Conservation (phyloP, 2,113 vertebrate species). For the Salvelinus alpinus region DNA sequence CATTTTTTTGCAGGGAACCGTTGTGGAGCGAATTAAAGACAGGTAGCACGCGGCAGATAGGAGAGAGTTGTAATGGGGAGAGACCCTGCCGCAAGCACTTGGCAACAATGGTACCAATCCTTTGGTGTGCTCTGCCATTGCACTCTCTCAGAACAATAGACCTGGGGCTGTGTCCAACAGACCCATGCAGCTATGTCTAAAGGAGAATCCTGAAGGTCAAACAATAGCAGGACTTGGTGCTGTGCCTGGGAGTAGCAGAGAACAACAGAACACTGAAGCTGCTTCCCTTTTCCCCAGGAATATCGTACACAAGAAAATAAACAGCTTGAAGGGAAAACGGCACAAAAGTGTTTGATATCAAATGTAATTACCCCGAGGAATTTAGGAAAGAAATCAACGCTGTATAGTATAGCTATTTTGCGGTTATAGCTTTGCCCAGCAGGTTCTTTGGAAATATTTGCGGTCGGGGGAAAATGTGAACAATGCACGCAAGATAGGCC, state of each 20-base stretch:
- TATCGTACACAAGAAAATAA: slow-evolving; percentile 10
- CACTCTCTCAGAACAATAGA: slow-evolving; percentile 50
- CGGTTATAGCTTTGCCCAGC: not conserved
- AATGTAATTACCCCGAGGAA: slow-evolving; percentile 27
- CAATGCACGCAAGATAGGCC: not conserved
- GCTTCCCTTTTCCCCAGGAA: slow-evolving; percentile 10
- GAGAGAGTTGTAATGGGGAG: not conserved
- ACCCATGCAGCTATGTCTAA: slow-evolving; percentile 3
- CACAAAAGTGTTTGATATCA: slow-evolving; percentile 16
- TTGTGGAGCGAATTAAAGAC: slow-evolving; percentile 19
- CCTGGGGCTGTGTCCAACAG: slow-evolving; percentile 37
- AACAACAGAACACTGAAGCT: not conserved
- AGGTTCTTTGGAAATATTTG: not conserved
- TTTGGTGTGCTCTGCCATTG: slow-evolving; percentile 26
- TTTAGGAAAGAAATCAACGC: slow-evolving; percentile 22
- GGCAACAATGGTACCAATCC: slow-evolving; percentile 41
- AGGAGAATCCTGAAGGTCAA: slow-evolving; percentile 69
- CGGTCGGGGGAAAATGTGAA: not conserved
- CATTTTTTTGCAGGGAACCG: slow-evolving; percentile 11
- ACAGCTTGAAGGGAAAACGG: slow-evolving; percentile 29
- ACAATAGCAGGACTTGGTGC: slow-evolving; percentile 53
- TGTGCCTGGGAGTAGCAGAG: slow-evolving; percentile 18
- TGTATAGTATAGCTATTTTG: slow-evolving; percentile 3
- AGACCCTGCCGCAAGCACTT: slow-evolving; percentile 29
- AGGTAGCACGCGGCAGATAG: slow-evolving; percentile 18